phyloP scores from a whole-genome alignment of 2,113 vertebrate species.

The Crypturellus undulatus region DNA sequence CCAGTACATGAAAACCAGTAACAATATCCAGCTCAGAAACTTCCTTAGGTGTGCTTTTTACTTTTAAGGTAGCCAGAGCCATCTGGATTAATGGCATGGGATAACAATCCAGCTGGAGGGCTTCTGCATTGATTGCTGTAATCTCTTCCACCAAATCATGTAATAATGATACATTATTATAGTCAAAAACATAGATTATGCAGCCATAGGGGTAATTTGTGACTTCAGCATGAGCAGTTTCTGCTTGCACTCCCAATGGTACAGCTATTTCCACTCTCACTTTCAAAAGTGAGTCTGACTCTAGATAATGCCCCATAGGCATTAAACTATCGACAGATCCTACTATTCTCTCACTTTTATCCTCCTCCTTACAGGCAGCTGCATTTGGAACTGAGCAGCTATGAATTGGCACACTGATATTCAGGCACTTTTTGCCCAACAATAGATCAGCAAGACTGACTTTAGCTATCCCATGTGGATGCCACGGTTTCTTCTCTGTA shows the following conservation, averaged over 20 bases:
- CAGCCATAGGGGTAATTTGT: slow-evolving; percentile 71
- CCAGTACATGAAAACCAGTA: slow-evolving; percentile 86
- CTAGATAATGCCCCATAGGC: slow-evolving; percentile 78
- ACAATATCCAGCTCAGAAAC: slow-evolving; percentile 78
- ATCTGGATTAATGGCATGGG: slow-evolving; percentile 24
- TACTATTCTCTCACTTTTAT: background rate
- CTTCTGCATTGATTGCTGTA: slow-evolving; percentile 76
- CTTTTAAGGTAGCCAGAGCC: slow-evolving; percentile 68
- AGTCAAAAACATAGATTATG: slow-evolving; percentile 80
- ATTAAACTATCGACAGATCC: slow-evolving; percentile 6
- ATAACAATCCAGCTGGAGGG: slow-evolving; percentile 70
- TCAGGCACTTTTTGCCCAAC: slow-evolving; percentile 74
- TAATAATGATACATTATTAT: slow-evolving; percentile 54
- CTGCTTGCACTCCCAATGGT: slow-evolving; percentile 27
- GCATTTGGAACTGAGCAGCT: slow-evolving; percentile 47
- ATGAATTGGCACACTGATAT: slow-evolving; percentile 75
- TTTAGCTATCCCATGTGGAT: slow-evolving; percentile 80
- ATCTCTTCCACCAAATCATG: slow-evolving; percentile 76
- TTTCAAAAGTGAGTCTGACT: slow-evolving; percentile 81
- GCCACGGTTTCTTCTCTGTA: background rate
- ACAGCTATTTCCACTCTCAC: slow-evolving; percentile 80
- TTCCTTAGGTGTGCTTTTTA: slow-evolving; percentile 53
- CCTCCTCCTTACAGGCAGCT: background rate
- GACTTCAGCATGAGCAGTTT: background rate
- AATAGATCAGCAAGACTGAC: slow-evolving; percentile 82